Conservation (phyloP, 2,113 vertebrate species). For the Sitta europaea region DNA sequence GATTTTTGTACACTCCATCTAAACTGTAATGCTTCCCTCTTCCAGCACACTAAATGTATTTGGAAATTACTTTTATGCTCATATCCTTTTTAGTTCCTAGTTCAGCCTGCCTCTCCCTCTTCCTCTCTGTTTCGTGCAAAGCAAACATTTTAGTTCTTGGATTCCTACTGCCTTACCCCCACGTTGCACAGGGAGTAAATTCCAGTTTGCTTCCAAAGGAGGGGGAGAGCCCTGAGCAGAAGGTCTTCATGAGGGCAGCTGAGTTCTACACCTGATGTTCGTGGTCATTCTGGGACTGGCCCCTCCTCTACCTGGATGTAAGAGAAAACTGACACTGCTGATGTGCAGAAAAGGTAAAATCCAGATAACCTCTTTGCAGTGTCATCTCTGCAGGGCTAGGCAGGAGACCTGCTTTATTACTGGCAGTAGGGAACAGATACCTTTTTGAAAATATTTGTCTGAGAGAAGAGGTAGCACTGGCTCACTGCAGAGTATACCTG, state of each 20-base stretch:
- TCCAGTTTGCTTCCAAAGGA: background rate
- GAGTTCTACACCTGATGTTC: background rate
- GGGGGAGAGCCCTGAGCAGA: background rate
- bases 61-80: background rate
- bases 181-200: background rate
- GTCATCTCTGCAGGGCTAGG: background rate
- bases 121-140: background rate
- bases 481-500: background rate
- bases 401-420: background rate
- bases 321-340: background rate
- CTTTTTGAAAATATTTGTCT: background rate
- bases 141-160: background rate
- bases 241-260: background rate
- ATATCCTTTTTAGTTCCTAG: background rate
- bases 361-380: background rate
- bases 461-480: background rate
- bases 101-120: background rate
- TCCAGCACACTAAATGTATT: background rate
- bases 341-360: background rate
- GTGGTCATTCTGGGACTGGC: rapidly evolving
- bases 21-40: background rate
- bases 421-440: background rate
- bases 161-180: background rate
- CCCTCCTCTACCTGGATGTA: too few relatives aligned
- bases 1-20: background rate